A percentile compares a stretch with the other conserved stretches of the same genome.
Conservation (phyloP, 1,140 invertebrate species). For the Rhopalosiphum padi region DNA sequence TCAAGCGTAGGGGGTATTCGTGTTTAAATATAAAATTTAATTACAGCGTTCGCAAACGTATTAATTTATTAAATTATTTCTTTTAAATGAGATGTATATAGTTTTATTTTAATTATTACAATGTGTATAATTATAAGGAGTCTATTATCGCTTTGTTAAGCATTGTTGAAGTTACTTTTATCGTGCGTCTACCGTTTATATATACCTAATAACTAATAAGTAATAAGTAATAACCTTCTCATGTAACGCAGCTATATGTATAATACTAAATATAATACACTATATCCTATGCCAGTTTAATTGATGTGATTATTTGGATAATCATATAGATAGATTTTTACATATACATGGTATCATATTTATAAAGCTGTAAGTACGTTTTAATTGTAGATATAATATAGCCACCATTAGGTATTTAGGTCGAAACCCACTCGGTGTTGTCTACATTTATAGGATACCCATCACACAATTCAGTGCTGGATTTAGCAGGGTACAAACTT, state of each 20-base stretch:
- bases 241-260: too few species aligned
- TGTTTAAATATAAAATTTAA: slow-evolving; percentile 9
- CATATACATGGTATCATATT: not conserved
- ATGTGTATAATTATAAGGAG: not conserved
- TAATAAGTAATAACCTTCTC: too few species aligned
- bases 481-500: too few species aligned
- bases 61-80: not conserved
- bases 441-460: not conserved
- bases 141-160: not conserved
- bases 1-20: not conserved
- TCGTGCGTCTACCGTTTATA: not conserved
- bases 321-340: not conserved
- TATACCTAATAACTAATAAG: too few species aligned
- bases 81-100: not conserved
- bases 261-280: too few species aligned
- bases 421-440: not conserved
- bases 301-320: not conserved
- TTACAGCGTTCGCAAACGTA: not conserved
- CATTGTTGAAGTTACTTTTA: not conserved
- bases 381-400: not conserved
- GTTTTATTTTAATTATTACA: not conserved
- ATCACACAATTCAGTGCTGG: too few species aligned
- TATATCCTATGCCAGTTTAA: not conserved
- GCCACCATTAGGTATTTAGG: not conserved
- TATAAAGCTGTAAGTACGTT: not conserved